Evolutionary conservation across 2,888 invertebrate species (phyloP), one percentile per base, ranked within the genome.

Genomic region (Tetramorium bicarinatum): DNA sequence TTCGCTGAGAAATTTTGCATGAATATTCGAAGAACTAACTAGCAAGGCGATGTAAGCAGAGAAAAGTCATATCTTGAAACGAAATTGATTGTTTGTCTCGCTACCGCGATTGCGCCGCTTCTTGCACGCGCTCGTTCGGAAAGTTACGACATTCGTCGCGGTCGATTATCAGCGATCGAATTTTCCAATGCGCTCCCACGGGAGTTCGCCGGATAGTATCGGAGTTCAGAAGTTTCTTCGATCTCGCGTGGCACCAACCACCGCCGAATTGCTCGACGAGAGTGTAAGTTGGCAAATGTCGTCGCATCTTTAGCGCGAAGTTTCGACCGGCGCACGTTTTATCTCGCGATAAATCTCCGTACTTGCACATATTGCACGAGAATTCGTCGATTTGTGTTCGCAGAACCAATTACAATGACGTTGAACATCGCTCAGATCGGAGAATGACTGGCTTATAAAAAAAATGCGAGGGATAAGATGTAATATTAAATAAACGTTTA

Each of bases 211-310:
- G 34, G 38, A 64, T 64, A 47, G 52, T 49, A 76, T 66, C 54
- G n/a, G 54, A 79, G 59, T 80, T 72, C 11, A 49, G 67, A 56
- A 77, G 54, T 77, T 77, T 44, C 59, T 15, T 71, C 71, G 71
- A 71, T 47, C 47, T 44, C 18, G 69, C 56, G 44, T 34, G 34
- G n/a, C 71, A 38, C 59, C 7, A 21, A 34, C 7, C 44, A 44
- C 7, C 29, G 44, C 18, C 15, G 59, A 61, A 61, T 72, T 47
- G 34, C 18, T 6, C 47, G 34, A 13, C 9, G 25, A 25, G 25
- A 67, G n/a, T 52, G 41, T 9, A 44, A 77, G 41, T 62, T 41
- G 52, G 34, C 64, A 21, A 47, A 15, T 2, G 21, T 77, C 41
- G 66, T 54, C 56, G 56, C 47, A 41, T 38, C 34, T 47, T 61